Evolutionary conservation across 1,140 invertebrate species (phyloP).

Genomic region (Drosophila teissieri): DNA sequence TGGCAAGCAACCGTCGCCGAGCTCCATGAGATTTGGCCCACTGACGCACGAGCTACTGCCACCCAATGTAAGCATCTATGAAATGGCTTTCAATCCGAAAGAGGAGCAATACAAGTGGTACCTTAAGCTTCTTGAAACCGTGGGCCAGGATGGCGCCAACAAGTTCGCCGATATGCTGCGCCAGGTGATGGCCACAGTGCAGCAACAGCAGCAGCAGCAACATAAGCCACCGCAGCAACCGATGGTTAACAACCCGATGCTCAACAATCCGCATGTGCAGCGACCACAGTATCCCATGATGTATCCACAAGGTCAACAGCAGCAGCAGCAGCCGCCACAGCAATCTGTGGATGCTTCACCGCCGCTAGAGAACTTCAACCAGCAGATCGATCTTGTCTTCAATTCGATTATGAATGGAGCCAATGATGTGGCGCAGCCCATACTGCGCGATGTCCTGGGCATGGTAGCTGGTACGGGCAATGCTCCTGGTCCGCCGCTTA

Average conservation of each 20-base stretch:
- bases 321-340: slow-evolving; percentile 46
- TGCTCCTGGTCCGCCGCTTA: slow-evolving; percentile 25
- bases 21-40: slow-evolving; percentile 66
- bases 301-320: slow-evolving; percentile 48
- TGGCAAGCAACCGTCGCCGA: slow-evolving; percentile 76
- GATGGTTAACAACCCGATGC: slow-evolving; percentile 55
- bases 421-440: slow-evolving; percentile 81
- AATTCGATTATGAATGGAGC: slow-evolving; percentile 82
- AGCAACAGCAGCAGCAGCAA: slow-evolving; percentile 57
- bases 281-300: slow-evolving; percentile 66
- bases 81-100: slow-evolving; percentile 82
- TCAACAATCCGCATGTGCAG: slow-evolving; percentile 62
- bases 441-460: slow-evolving; percentile 75
- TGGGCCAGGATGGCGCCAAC: slow-evolving; percentile 82
- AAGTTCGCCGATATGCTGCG: slow-evolving; percentile 82
- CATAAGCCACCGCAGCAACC: slow-evolving; percentile 44
- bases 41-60: slow-evolving; percentile 81
- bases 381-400: slow-evolving; percentile 83
- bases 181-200: slow-evolving; percentile 72
- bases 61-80: slow-evolving; percentile 83
- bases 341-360: slow-evolving; percentile 63
- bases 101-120: slow-evolving; percentile 84
- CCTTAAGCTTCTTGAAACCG: slow-evolving; percentile 72
- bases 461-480: slow-evolving; percentile 61
- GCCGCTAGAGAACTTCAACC: slow-evolving; percentile 81